Evolutionary conservation across 2,888 invertebrate genomes (phyloP), one percentile per base, ranked within the genome.

Genomic region (Papilio gigon): DNA sequence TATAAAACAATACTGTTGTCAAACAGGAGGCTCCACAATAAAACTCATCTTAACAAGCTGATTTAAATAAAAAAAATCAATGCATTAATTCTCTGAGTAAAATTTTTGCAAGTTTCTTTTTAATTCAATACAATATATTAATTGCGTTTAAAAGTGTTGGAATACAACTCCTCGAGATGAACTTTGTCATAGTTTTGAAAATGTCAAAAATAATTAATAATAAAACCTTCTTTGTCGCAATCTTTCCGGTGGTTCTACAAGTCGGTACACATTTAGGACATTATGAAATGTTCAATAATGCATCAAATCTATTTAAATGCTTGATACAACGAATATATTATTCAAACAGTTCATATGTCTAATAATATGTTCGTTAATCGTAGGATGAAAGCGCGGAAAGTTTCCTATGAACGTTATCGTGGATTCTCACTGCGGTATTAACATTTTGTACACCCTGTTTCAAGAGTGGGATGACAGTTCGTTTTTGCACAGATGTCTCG

Each of bases 221-320:
- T 11, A 56, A 56, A 56, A 9, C 17, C 11, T 17, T n/a, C 14
- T 27, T 53, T 8, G 14, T n/a, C 27, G 12, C 53, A 17, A 56
- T n/a, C 53, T 30, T 17, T 56, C 30, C n/a, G n/a, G 1, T 30
- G n/a, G 9, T 30, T 8, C n/a, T n/a, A n/a, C n/a, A 1, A 9
- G 0, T 14, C 25, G 9, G 8, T 6, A 14, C 5, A 27, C 30
- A 1, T 56, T 56, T 27, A 53, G n/a, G 53, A 8, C 53, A 53
- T 30, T 17, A 27, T 30, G 27, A 53, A 53, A 53, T 27, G 27
- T n/a, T 27, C 9, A 53, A 53, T 30, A 30, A 8, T 27, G n/a
- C 53, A 53, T 53, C 27, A 53, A 53, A 50, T 50, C 25, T 50
- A 50, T 27, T 27, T 47, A 20, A 27, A 27, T 6, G 50, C 14